Conservation (phyloP, 2,113 vertebrate species). For the Pseudorectes ferrugineus region DNA sequence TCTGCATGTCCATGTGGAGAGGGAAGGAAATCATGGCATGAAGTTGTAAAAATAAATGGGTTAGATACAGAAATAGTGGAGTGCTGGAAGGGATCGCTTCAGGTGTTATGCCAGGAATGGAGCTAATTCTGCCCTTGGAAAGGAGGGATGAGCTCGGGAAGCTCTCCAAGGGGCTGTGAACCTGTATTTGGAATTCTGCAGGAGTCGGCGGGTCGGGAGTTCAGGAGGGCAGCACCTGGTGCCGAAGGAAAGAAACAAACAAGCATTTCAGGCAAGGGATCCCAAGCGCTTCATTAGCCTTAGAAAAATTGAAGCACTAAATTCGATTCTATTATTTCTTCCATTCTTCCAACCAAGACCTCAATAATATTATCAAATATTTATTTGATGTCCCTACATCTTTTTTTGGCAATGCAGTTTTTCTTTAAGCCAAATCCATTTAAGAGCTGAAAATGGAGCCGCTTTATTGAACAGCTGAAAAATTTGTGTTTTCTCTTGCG, state of each 20-base stretch:
- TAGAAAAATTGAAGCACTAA: neutral
- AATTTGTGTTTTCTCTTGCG: neutral
- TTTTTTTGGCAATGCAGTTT: neutral
- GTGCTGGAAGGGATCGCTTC: neutral
- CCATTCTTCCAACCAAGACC: neutral
- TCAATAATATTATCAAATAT: neutral
- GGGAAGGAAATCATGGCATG: neutral
- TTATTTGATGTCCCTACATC: neutral
- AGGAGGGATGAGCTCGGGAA: neutral
- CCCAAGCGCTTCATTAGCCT: neutral
- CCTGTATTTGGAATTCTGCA: neutral
- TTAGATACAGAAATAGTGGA: neutral
- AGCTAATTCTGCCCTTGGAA: neutral
- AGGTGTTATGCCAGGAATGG: neutral
- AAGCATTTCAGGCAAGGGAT: neutral
- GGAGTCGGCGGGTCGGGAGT: neutral
- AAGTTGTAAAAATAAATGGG: neutral
- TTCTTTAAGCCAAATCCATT: neutral
- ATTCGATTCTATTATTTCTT: neutral
- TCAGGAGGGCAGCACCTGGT: neutral
- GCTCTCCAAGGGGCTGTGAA: neutral
- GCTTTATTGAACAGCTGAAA: neutral
- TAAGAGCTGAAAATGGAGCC: neutral
- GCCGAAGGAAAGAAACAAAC: neutral
- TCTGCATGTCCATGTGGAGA: accelerated